phyloP scores from a whole-genome alignment of 1,140 invertebrate genomes.

The Diachasmimorpha longicaudata region DNA sequence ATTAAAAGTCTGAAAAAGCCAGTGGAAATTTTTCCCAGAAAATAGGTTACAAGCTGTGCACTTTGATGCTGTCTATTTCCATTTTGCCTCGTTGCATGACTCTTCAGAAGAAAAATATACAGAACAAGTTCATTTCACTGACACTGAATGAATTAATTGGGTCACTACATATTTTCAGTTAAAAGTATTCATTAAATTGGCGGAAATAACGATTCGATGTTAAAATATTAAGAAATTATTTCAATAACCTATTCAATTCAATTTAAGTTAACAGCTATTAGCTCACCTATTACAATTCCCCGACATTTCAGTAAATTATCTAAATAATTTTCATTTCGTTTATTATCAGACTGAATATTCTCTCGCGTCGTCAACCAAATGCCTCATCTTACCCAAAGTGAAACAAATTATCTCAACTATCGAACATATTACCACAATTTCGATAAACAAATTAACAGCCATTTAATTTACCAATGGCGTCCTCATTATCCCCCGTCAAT shows the following conservation, averaged over 20 bases:
- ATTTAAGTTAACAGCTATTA: too few relatives aligned
- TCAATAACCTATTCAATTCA: too few relatives aligned
- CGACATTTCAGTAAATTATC: too few relatives aligned
- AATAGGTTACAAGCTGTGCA: not conserved
- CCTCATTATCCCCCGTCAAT: not conserved
- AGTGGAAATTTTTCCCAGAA: not conserved
- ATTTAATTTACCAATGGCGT: not conserved
- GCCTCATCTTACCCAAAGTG: not conserved
- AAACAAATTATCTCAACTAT: not conserved
- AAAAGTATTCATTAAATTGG: not conserved
- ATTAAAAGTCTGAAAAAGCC: not conserved
- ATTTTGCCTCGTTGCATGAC: not conserved
- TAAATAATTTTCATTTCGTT: too few relatives aligned
- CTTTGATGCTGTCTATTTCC: not conserved
- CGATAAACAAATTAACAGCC: constrained; percentile 6
- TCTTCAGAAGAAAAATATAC: too few relatives aligned
- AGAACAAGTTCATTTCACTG: not conserved
- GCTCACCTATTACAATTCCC: too few relatives aligned
- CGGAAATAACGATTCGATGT: not conserved
- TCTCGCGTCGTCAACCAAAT: too few relatives aligned
- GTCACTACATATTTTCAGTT: not conserved
- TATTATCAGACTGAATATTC: too few relatives aligned
- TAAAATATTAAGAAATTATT: too few relatives aligned
- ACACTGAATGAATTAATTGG: not conserved
- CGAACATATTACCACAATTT: not conserved